Percentiles rank a stretch among this genome's conserved stretches.
Evolutionary conservation across 2,797 vertebrate species (phyloP).

Genomic region (Karalla daura): DNA sequence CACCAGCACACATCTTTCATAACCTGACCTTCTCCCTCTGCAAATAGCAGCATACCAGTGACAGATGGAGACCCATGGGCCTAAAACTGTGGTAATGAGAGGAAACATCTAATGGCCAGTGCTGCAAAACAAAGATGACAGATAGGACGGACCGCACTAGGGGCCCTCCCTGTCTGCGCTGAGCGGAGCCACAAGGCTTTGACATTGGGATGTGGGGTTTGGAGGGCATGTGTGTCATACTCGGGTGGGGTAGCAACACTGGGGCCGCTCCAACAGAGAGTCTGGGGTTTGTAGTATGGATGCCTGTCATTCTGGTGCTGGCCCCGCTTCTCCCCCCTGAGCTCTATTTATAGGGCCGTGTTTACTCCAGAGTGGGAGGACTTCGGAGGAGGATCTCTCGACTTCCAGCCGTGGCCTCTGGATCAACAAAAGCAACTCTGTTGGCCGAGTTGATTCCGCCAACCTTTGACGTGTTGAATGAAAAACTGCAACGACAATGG

Average conservation of each 20-base stretch:
- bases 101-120: slow-evolving; percentile 50
- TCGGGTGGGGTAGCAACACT: not conserved
- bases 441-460: slow-evolving; percentile 37
- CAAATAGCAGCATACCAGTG: slow-evolving; percentile 41
- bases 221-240: slow-evolving; percentile 27
- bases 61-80: slow-evolving; percentile 27
- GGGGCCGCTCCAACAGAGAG: slow-evolving; percentile 26
- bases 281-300: slow-evolving; percentile 64
- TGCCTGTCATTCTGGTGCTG: slow-evolving; percentile 74
- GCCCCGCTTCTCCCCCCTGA: slow-evolving; percentile 56
- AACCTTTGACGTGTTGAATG: not conserved
- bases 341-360: slow-evolving; percentile 79
- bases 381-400: slow-evolving; percentile 47
- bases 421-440: slow-evolving; percentile 50
- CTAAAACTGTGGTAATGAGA: slow-evolving; percentile 30
- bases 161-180: slow-evolving; percentile 9
- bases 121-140: slow-evolving; percentile 53
- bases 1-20: slow-evolving; percentile 25
- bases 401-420: slow-evolving; percentile 43
- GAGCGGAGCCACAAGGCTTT: slow-evolving; percentile 30
- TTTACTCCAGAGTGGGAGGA: slow-evolving; percentile 68
- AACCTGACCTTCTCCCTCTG: slow-evolving; percentile 47
- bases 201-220: slow-evolving; percentile 43
- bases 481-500: not conserved
- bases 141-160: slow-evolving; percentile 20